These are phyloP conservation scores for Callithrix jacchus DNA, from an alignment of 2,113 vertebrate species.

Conservation along the genomic window DNA sequence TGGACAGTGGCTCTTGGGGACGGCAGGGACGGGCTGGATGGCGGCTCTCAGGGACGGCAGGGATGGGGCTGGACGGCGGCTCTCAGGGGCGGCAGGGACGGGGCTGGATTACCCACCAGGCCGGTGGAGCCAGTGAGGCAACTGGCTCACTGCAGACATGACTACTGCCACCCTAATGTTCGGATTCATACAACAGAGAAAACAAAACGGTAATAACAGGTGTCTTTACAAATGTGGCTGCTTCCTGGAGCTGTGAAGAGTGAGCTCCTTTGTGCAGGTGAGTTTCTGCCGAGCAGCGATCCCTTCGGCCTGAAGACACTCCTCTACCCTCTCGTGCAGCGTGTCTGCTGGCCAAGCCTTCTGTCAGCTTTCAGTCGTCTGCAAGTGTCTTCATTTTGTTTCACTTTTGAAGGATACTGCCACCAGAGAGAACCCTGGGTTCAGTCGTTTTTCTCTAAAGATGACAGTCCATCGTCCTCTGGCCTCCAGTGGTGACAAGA, in stretches of 20 bases:
- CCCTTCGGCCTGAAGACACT: background rate
- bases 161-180: background rate
- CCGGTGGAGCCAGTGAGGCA: background rate
- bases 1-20: too few species aligned
- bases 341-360: background rate
- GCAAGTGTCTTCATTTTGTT: background rate
- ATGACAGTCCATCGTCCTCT: background rate
- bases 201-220: background rate
- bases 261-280: background rate
- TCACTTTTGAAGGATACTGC: background rate
- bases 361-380: background rate
- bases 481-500: background rate
- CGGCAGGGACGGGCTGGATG: too few species aligned
- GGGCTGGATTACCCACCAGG: background rate
- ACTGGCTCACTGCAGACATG: background rate
- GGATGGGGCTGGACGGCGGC: too few species aligned
- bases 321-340: background rate
- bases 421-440: background rate
- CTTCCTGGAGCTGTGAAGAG: background rate
- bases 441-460: background rate
- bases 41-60: too few species aligned
- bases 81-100: too few species aligned
- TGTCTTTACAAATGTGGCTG: background rate
- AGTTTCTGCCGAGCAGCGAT: background rate
- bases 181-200: background rate